Evolutionary conservation across 2,797 vertebrate species (phyloP), one percentile per base, ranked within the genome.

Genomic region (Mallotus villosus): DNA sequence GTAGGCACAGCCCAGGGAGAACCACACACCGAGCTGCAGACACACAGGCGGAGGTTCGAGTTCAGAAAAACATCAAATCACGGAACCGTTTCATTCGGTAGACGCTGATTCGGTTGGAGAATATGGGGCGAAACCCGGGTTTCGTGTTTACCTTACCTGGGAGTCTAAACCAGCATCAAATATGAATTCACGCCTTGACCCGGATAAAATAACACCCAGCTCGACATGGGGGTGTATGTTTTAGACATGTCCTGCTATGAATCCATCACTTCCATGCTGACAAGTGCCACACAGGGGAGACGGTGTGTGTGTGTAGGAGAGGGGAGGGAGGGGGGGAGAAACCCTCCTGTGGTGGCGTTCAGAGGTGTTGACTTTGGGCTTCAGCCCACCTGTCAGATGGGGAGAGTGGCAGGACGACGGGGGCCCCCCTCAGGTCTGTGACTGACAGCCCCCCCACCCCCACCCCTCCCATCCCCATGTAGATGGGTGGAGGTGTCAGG

Each of bases 1-100:
- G 84, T 97, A 96, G 22, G 96, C 94, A 57, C 97, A 99, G 63
- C 97, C 97, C 3, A 99, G 91, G 62, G 97, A 99, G 91, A 98
- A 99, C 97, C 97, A 99, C 61, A 99, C 96, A 22, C 96, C 96
- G 0, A 98, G 92, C 97, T 98, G 53, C 6, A 67, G 49, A 66
- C 19, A 60, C 7, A 58, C 19, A 66, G 6, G 67, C 70, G 73
- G 73, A 29, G 37, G 37, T 12, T 12, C 0, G 9, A 41, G 37
- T 12, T 41, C 11, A 14, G 2, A 41, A 41, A 14, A 41, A 11
- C 27, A 29, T 29, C 27, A 41, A 14, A 34, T 34, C 1, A 34
- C 32, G 32, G 32, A 34, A 41, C 5, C 2, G 37, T 41, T 41
- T 41, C 37, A 12, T 14, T 41, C 37, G 2, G 37, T 12, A 41